phyloP scores from a whole-genome alignment of 2,797 vertebrate genomes.

The Eulemur albifrons region DNA sequence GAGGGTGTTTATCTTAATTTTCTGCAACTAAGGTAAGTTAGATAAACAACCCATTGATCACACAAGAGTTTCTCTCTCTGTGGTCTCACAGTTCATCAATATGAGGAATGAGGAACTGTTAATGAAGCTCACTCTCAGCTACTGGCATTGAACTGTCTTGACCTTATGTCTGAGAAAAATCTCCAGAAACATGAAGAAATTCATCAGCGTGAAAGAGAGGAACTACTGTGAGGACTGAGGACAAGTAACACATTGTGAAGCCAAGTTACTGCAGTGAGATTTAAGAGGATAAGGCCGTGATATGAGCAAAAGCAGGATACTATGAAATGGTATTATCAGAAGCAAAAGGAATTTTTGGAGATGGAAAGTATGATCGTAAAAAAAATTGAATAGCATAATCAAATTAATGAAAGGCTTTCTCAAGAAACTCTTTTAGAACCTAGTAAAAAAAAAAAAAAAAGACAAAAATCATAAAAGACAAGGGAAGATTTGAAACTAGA shows the following conservation, averaged over 20 bases:
- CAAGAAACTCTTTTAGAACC: background rate
- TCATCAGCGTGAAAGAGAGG: background rate
- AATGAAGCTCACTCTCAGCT: background rate
- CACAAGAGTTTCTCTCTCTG: background rate
- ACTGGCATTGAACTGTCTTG: background rate
- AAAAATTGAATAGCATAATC: background rate
- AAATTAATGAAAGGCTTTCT: constrained; percentile 2
- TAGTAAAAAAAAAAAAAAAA: background rate
- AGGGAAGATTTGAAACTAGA: background rate
- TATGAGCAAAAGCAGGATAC: background rate
- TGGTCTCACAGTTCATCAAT: background rate
- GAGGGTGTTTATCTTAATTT: background rate
- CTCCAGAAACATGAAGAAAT: background rate
- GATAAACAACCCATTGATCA: background rate
- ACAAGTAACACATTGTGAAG: background rate
- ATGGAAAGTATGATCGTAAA: background rate
- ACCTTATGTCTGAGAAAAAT: constrained; percentile 5
- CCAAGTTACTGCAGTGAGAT: background rate
- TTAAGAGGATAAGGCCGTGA: background rate
- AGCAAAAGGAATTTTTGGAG: background rate
- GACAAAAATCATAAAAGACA: background rate
- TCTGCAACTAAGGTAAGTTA: background rate
- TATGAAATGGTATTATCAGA: background rate
- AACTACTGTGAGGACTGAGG: background rate
- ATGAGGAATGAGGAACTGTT: background rate